Conservation (phyloP, 2,888 invertebrate genomes). For the Oscheius onirici region DNA sequence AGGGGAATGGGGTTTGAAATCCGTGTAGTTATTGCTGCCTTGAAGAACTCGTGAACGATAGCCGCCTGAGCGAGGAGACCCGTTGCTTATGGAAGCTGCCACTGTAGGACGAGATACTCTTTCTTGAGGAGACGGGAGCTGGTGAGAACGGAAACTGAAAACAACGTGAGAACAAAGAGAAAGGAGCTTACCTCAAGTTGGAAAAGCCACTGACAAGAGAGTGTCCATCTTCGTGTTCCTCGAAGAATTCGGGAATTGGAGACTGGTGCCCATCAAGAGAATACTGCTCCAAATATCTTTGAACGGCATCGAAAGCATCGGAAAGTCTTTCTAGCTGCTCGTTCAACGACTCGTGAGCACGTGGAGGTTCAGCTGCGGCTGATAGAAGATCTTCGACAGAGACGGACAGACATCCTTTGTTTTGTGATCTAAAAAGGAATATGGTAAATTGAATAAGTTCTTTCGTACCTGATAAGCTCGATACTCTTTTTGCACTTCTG, state of each 20-base stretch:
- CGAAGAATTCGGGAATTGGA: slow-evolving; percentile 41
- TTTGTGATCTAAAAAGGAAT: slow-evolving; percentile 43
- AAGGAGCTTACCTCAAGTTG: slow-evolving; percentile 36
- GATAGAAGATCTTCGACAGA: slow-evolving; percentile 60
- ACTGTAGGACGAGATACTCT: neutral
- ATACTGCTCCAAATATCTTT: slow-evolving; percentile 55
- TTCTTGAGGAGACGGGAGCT: slow-evolving; percentile 14
- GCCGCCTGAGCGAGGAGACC: slow-evolving; percentile 8
- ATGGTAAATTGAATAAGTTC: neutral
- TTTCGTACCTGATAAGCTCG: slow-evolving; percentile 60
- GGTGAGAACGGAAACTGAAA: slow-evolving; percentile 25
- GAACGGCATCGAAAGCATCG: slow-evolving; percentile 61
- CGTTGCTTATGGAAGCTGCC: slow-evolving; percentile 7
- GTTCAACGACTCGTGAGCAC: slow-evolving; percentile 50
- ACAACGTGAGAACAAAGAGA: neutral
- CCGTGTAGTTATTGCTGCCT: neutral
- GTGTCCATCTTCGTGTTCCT: slow-evolving; percentile 36
- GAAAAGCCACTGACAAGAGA: slow-evolving; percentile 42
- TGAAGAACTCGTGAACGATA: slow-evolving; percentile 19
- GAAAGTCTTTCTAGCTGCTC: slow-evolving; percentile 56
- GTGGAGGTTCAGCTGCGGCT: slow-evolving; percentile 55
- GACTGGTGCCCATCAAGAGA: slow-evolving; percentile 56
- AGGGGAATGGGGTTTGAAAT: neutral
- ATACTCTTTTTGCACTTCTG: slow-evolving; percentile 70
- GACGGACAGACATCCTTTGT: slow-evolving; percentile 61